Percentiles rank a stretch among this genome's conserved stretches.
Conservation (phyloP, 2,113 vertebrate species). For the Carettochelys insculpta region DNA sequence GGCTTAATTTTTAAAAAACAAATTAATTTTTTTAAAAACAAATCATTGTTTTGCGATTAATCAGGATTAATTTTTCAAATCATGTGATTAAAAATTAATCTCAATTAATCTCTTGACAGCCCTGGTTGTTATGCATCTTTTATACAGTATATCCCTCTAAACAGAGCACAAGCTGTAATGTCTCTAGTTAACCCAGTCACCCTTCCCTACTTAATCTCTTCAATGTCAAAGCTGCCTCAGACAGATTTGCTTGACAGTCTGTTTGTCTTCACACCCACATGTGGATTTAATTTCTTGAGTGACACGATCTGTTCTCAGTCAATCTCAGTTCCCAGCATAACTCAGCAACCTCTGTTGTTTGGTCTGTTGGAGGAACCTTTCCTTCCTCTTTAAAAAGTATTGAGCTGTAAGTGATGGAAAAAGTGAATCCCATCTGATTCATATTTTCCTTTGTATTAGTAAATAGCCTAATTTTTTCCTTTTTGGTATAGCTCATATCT, state of each 20-base stretch:
- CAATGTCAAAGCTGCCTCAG: rapidly evolving
- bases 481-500: background rate
- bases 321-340: rapidly evolving
- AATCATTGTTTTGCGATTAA: too few relatives aligned
- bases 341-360: rapidly evolving
- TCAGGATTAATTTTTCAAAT: too few relatives aligned
- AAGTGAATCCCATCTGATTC: rapidly evolving
- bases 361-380: rapidly evolving
- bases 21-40: too few relatives aligned
- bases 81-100: too few relatives aligned
- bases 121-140: rapidly evolving
- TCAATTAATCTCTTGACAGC: too few relatives aligned
- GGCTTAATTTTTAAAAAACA: too few relatives aligned
- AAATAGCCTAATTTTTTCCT: background rate
- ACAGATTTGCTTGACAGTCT: background rate
- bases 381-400: background rate
- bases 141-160: background rate
- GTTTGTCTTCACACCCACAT: background rate
- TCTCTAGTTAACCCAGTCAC: background rate
- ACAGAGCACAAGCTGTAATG: background rate
- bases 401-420: background rate
- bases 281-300: background rate
- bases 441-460: rapidly evolving
- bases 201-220: rapidly evolving
- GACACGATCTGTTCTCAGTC: rapidly evolving